These are phyloP conservation scores for Hybognathus amarus DNA, from an alignment of 2,797 vertebrate genomes.

Conservation along the genomic window DNA sequence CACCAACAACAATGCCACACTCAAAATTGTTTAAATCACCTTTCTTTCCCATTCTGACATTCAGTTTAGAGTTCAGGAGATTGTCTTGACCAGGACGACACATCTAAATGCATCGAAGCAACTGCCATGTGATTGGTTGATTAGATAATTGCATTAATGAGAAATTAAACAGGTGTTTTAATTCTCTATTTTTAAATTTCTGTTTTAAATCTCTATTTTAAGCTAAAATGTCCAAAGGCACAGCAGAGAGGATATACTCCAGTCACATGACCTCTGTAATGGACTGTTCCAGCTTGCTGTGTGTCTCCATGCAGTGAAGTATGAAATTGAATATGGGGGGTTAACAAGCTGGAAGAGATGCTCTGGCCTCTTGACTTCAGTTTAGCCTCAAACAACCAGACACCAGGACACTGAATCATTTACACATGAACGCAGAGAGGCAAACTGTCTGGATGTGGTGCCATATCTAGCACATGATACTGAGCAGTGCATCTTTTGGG, in stretches of 20 bases:
- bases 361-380: slow-evolving; percentile 52
- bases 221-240: not conserved
- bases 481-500: not conserved
- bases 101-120: too few species aligned
- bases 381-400: slow-evolving; percentile 48
- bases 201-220: not conserved
- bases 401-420: slow-evolving; percentile 65
- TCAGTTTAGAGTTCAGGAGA: too few species aligned
- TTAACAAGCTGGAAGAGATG: slow-evolving; percentile 42
- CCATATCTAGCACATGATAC: not conserved
- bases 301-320: slow-evolving; percentile 32
- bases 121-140: too few species aligned
- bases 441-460: slow-evolving; percentile 16
- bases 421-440: slow-evolving; percentile 37
- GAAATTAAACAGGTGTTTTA: too few species aligned
- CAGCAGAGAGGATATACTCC: not conserved
- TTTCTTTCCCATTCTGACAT: too few species aligned
- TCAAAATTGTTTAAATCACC: too few species aligned
- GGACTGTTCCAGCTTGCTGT: not conserved
- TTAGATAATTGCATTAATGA: too few species aligned
- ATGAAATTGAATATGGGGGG: slow-evolving; percentile 22
- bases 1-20: too few species aligned
- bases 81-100: too few species aligned
- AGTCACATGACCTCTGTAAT: not conserved
- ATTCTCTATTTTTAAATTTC: too few species aligned